Percentiles rank a stretch among this genome's conserved stretches.
Evolutionary conservation across 2,113 vertebrate genomes (phyloP).

Genomic region (Hyperopisus bebe): DNA sequence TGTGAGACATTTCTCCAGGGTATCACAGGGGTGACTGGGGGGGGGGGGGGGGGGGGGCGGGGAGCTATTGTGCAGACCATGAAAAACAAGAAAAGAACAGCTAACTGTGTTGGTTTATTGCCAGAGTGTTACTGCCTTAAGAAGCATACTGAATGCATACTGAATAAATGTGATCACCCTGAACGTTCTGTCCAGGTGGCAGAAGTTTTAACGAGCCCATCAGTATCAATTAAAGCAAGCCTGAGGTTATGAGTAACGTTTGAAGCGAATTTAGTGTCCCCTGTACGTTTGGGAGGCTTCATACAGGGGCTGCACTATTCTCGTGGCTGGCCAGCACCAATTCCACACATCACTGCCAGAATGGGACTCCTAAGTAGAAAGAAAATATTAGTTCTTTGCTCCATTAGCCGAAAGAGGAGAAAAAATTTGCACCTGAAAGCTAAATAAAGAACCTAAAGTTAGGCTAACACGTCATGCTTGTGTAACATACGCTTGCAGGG

Average conservation of each 20-base stretch:
- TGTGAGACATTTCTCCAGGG: background rate
- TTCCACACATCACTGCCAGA: background rate
- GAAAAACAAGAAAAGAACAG: background rate
- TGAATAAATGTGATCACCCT: background rate
- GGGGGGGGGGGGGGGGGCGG: no score
- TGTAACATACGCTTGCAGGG: background rate
- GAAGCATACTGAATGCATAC: no score
- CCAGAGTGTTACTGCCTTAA: background rate
- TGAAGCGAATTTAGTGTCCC: background rate
- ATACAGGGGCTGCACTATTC: background rate
- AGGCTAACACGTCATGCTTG: background rate
- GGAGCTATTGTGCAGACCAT: background rate
- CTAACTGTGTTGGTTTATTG: background rate
- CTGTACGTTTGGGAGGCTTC: background rate
- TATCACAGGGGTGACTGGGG: background rate
- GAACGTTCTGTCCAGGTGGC: background rate
- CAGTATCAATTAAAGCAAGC: background rate
- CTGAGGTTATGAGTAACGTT: background rate
- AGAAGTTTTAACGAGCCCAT: background rate
- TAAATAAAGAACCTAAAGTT: background rate
- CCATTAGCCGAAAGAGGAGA: background rate
- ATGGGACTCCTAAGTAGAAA: background rate
- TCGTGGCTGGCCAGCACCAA: background rate
- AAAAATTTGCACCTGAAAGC: conserved; percentile 1
- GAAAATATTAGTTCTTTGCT: conserved; percentile 6